Evolutionary conservation across 2,888 invertebrate species (phyloP), one percentile per base, ranked within the genome.

Genomic region (Azorinus chamasolen): DNA sequence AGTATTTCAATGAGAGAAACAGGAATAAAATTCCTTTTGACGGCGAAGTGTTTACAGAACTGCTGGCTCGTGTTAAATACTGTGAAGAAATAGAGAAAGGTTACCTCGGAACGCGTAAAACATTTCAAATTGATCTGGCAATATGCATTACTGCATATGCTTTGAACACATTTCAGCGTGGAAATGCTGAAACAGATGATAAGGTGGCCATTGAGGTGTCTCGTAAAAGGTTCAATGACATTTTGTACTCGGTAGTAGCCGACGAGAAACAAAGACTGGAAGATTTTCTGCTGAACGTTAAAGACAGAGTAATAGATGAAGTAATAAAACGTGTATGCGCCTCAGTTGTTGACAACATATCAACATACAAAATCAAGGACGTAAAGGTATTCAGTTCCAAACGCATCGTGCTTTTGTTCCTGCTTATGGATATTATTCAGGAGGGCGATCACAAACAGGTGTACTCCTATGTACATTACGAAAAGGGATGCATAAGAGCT

Each of bases 101-200:
- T 3, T 20, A 50, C 22, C 50, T 50, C 20, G 50, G 20, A 18
- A 50, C 50, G 20, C 50, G 50, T 3, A 24, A 22, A 20, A 50
- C 50, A 50, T 50, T 50, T 50, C 50, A 50, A 12, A 50, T 50
- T 22, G 50, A 50, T 20, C 50, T 50, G 3, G 50, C 50, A 20
- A 12, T 50, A 20, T 50, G 50, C 24, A 12, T 50, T 2, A 20
- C 20, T 20, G 50, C 12, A 4, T 24, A 50, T 20, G 22, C 50
- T 12, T 12, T 14, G 32, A 32, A 32, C 32, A 10, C 4, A 32
- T 32, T 32, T 32, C 32, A 32, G 32, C 10, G 32, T 10, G 10
- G 4, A 32, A 32, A 32, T 32, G 5, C 32, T 32, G 32, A 32
- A 32, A 32, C 32, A 10, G 32, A 32, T 4, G 10, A 4, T 4